Conservation (phyloP, 2,113 vertebrate species). For the Rhinoderma darwinii region DNA sequence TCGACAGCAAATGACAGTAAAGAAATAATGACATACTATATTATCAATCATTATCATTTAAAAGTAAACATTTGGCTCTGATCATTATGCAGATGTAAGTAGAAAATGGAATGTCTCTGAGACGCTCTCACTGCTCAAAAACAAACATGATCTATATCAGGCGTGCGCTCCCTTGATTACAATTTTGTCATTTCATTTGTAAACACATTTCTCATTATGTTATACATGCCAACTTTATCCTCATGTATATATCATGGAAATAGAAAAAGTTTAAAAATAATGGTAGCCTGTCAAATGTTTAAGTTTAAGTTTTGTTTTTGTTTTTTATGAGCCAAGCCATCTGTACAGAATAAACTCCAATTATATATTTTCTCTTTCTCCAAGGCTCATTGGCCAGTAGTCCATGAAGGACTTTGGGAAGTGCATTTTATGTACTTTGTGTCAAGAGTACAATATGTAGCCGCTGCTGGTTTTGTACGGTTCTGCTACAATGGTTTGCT, state of each 20-base stretch:
- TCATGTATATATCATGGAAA: conserved; percentile 41
- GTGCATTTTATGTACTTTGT: conserved; percentile 3
- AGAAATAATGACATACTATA: conserved; percentile 3
- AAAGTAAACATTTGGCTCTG: conserved; percentile 39
- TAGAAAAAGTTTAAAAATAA: conserved; percentile 32
- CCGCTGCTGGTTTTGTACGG: conserved; percentile 39
- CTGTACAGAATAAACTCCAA: conserved; percentile 32
- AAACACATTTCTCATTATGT: conserved; percentile 57
- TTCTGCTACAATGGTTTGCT: conserved; percentile 54
- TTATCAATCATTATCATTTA: conserved; percentile 47
- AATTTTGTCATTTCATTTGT: conserved; percentile 57
- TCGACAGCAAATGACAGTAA: background rate
- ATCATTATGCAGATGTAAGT: conserved; percentile 48
- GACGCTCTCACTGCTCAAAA: conserved; percentile 35
- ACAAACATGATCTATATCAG: conserved; percentile 56
- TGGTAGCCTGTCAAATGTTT: conserved; percentile 28
- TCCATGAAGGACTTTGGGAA: conserved; percentile 23
- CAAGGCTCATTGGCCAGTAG: conserved; percentile 49
- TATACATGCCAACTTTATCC: conserved; percentile 45
- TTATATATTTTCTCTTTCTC: conserved; percentile 20
- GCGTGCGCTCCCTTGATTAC: conserved; percentile 50
- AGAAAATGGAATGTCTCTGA: conserved; percentile 43
- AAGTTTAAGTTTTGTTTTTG: conserved; percentile 8
- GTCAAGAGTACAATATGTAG: conserved; percentile 45
- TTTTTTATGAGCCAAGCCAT: conserved; percentile 49